Conservation (phyloP, 2,797 vertebrate species). For the Chelmon rostratus region DNA sequence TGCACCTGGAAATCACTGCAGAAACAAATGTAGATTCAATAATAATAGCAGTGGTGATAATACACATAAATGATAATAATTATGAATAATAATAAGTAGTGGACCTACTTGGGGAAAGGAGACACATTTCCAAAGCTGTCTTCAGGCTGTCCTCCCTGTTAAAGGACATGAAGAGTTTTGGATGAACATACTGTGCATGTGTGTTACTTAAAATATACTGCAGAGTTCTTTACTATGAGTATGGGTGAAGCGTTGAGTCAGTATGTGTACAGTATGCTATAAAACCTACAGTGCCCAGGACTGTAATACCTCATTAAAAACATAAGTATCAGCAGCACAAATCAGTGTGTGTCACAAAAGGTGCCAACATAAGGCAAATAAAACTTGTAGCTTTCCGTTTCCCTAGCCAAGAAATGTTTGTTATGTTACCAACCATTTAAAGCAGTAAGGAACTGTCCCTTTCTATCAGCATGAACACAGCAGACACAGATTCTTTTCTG, state of each 20-base stretch:
- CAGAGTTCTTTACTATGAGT: background rate
- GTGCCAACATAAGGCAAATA: conserved; percentile 1
- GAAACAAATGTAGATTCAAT: conserved; percentile 37
- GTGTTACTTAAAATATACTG: background rate
- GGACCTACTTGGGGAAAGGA: conserved; percentile 87
- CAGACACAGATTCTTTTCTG: conserved; percentile 31
- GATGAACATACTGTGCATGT: background rate
- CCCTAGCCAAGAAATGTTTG: background rate
- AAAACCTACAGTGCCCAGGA: background rate
- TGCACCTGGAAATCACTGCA: conserved; percentile 88
- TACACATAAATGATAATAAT: conserved; percentile 80
- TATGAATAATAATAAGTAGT: conserved; percentile 70
- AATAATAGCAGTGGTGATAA: background rate
- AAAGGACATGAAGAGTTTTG: conserved; percentile 27
- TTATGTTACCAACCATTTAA: background rate
- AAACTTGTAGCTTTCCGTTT: background rate
- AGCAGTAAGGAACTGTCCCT: conserved; percentile 23
- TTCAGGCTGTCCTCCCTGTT: conserved; percentile 90
- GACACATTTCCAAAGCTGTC: conserved; percentile 85
- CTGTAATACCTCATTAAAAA: conserved; percentile 7
- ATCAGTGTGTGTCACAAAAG: background rate
- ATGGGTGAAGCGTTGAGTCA: conserved; percentile 8
- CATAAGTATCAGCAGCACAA: background rate
- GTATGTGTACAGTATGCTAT: background rate
- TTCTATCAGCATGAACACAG: conserved; percentile 32